phyloP scores from a whole-genome alignment of 2,888 invertebrate species.

The Eupeodes luniger region DNA sequence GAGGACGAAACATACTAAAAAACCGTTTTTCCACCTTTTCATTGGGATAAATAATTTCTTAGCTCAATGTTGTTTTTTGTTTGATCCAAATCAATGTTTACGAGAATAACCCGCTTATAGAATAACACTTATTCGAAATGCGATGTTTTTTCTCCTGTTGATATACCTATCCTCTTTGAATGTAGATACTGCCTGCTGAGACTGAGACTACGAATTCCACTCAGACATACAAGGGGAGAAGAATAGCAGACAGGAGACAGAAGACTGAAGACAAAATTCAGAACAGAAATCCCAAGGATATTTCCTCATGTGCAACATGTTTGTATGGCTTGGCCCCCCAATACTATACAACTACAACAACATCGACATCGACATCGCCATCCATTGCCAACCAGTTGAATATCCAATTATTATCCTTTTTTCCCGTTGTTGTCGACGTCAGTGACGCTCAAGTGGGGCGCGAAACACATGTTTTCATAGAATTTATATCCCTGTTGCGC shows the following conservation, averaged over 20 bases:
- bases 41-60: slow-evolving; percentile 20
- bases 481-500: slow-evolving; percentile 76
- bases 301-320: slow-evolving; percentile 63
- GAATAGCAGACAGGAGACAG: slow-evolving; percentile 6
- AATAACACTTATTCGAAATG: slow-evolving; percentile 59
- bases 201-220: neutral
- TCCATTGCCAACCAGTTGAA: slow-evolving; percentile 72
- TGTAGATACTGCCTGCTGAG: neutral
- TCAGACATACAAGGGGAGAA: slow-evolving; percentile 25
- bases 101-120: slow-evolving; percentile 36
- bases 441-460: slow-evolving; percentile 51
- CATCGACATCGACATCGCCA: slow-evolving; percentile 15
- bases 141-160: slow-evolving; percentile 74
- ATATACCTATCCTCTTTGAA: slow-evolving; percentile 35
- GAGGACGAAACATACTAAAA: slow-evolving; percentile 14
- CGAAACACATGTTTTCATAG: slow-evolving; percentile 71
- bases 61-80: neutral
- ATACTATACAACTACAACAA: slow-evolving; percentile 15
- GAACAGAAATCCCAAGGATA: slow-evolving; percentile 44
- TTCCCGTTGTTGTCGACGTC: slow-evolving; percentile 41
- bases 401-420: slow-evolving; percentile 66
- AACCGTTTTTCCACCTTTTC: slow-evolving; percentile 24
- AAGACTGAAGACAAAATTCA: no score
- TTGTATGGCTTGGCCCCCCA: slow-evolving; percentile 33
- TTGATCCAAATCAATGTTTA: slow-evolving; percentile 37